These are phyloP conservation scores for Siniperca chuatsi DNA, from an alignment of 2,113 vertebrate species.

Conservation along the genomic window DNA sequence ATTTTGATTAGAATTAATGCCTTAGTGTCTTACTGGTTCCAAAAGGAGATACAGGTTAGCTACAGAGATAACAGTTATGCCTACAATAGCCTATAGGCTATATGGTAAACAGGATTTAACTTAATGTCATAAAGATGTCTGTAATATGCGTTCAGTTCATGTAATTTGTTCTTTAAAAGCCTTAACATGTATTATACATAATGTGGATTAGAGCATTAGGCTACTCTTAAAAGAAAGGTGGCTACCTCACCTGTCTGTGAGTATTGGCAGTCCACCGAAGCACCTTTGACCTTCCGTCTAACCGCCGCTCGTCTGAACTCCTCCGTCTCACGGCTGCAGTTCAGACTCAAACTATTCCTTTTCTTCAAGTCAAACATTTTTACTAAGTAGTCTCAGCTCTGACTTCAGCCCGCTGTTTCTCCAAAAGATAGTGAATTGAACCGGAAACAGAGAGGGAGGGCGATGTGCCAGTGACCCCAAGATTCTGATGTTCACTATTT, in stretches of 20 bases:
- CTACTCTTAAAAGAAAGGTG: not conserved
- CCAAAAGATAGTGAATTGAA: not conserved
- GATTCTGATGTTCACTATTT: not conserved
- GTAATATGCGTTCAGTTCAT: not conserved
- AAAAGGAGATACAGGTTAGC: not conserved
- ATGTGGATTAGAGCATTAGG: not conserved
- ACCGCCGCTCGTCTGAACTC: slow-evolving; percentile 75
- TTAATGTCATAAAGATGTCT: not conserved
- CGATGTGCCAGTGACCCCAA: no score
- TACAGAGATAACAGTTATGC: not conserved
- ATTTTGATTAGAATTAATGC: not conserved
- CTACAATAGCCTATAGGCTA: no score
- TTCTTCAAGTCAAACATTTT: slow-evolving; percentile 80
- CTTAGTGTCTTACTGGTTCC: not conserved
- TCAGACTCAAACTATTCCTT: slow-evolving; percentile 69
- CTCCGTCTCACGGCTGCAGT: slow-evolving; percentile 44
- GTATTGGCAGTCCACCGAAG: not conserved
- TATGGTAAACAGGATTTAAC: no score
- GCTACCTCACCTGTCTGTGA: slow-evolving; percentile 58
- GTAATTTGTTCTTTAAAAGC: not conserved
- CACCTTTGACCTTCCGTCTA: slow-evolving; percentile 60
- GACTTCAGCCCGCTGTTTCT: not conserved
- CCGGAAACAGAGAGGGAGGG: no score
- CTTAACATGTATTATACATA: not conserved
- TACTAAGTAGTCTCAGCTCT: rapidly evolving